Evolutionary conservation across 2,888 invertebrate species (phyloP).

Genomic region (Troides oblongomaculatus): DNA sequence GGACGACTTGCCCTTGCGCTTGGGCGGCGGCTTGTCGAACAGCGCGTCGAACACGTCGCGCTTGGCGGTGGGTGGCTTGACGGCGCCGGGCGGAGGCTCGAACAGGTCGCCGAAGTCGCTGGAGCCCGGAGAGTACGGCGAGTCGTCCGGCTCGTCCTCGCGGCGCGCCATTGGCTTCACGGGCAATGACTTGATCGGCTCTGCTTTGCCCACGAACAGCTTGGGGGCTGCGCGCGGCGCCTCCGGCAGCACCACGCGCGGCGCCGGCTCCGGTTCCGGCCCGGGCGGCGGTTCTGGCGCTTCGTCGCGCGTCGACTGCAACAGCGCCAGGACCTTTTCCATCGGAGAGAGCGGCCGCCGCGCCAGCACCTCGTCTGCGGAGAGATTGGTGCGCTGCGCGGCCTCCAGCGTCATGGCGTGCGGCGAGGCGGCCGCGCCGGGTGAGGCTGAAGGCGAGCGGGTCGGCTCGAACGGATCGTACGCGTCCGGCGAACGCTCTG

Average conservation of each 20-base stretch:
- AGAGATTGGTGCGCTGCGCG: slow-evolving; percentile 72
- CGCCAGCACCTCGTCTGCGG: slow-evolving; percentile 72
- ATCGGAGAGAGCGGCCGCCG: slow-evolving; percentile 78
- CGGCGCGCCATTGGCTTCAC: slow-evolving; percentile 75
- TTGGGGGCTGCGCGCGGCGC: slow-evolving; percentile 71
- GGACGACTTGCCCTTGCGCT: slow-evolving; percentile 31
- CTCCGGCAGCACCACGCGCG: slow-evolving; percentile 35
- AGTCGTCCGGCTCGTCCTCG: slow-evolving; percentile 60
- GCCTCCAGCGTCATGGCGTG: slow-evolving; percentile 67
- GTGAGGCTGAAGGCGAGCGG: slow-evolving; percentile 86
- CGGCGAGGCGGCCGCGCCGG: slow-evolving; percentile 44
- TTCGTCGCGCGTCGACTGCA: slow-evolving; percentile 74
- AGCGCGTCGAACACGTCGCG: slow-evolving; percentile 82
- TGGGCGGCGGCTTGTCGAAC: slow-evolving; percentile 69
- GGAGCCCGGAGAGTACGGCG: slow-evolving; percentile 94
- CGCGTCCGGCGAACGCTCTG: slow-evolving; percentile 85
- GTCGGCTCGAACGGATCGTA: slow-evolving; percentile 96
- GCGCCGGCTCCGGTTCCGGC: slow-evolving; percentile 34
- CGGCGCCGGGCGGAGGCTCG: slow-evolving; percentile 82
- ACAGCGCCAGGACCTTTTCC: slow-evolving; percentile 80
- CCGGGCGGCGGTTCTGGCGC: slow-evolving; percentile 61
- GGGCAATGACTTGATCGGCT: slow-evolving; percentile 79
- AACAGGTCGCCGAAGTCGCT: slow-evolving; percentile 93
- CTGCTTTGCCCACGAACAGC: slow-evolving; percentile 74
- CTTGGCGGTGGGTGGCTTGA: slow-evolving; percentile 32